These are phyloP conservation scores for Drosophila orosa DNA, from an alignment of 1,140 invertebrate species.

Conservation along the genomic window DNA sequence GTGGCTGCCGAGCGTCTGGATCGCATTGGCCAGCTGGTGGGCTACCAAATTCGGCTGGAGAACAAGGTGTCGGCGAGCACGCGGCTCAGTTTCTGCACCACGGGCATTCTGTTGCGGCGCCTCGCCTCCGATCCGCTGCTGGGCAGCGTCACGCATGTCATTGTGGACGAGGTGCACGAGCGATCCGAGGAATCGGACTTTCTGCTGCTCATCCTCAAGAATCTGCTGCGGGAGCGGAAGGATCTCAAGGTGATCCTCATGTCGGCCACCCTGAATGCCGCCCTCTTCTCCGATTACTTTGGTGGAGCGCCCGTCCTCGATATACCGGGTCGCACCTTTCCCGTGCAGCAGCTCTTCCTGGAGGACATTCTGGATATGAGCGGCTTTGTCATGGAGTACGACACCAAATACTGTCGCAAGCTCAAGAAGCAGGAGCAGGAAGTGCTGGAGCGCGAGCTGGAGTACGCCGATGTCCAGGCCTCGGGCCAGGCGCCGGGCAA, in stretches of 20 bases:
- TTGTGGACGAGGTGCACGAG: conserved; percentile 97
- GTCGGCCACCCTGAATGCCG: conserved; percentile 94
- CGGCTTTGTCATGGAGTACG: conserved; percentile 89
- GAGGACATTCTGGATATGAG: conserved; percentile 90
- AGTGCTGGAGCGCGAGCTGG: conserved; percentile 76
- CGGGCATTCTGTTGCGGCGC: conserved; percentile 93
- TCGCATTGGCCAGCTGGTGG: conserved; percentile 91
- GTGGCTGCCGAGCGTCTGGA: conserved; percentile 94
- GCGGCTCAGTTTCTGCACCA: conserved; percentile 94
- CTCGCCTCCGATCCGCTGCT: conserved; percentile 90
- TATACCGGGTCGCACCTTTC: conserved; percentile 92
- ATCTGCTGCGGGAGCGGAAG: conserved; percentile 88
- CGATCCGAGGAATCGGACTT: conserved; percentile 95
- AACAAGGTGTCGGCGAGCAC: conserved; percentile 91
- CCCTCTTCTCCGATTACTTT: conserved; percentile 92
- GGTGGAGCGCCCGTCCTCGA: conserved; percentile 88
- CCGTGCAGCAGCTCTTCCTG: conserved; percentile 91
- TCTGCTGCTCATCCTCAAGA: conserved; percentile 91
- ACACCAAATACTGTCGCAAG: conserved; percentile 88
- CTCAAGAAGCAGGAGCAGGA: conserved; percentile 86
- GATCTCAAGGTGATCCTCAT: conserved; percentile 93
- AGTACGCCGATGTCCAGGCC: conserved; percentile 86
- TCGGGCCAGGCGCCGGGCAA: conserved; percentile 85
- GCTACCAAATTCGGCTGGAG: conserved; percentile 93
- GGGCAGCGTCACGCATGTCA: conserved; percentile 90